Evolutionary conservation across 2,113 vertebrate genomes (phyloP).

Genomic region (Leucopternis melanops): DNA sequence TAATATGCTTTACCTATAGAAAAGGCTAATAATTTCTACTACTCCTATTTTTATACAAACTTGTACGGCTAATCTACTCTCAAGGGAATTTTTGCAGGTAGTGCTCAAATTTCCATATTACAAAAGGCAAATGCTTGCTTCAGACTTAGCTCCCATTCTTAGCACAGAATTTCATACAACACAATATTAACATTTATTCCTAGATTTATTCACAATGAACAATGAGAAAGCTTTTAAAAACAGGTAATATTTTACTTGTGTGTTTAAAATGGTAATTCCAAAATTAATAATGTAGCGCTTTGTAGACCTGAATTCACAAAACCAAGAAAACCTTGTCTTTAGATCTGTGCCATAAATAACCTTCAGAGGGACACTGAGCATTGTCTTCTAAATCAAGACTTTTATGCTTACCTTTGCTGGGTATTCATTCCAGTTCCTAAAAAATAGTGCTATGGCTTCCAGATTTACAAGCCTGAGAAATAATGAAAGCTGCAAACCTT

Average conservation of each 20-base stretch:
- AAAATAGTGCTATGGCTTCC: neutral
- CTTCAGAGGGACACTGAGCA: neutral
- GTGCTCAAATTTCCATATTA: neutral
- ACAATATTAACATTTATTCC: neutral
- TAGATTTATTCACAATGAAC: neutral
- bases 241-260: neutral
- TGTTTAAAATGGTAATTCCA: neutral
- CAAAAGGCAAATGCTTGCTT: neutral
- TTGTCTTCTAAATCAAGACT: neutral
- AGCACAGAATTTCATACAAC: neutral
- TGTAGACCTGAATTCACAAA: neutral
- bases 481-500: slow-evolving; percentile 17
- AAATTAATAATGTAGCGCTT: neutral
- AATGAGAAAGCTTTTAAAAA: neutral
- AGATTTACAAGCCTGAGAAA: slow-evolving; percentile 10
- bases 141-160: neutral
- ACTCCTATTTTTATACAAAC: neutral
- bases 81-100: neutral
- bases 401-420: neutral
- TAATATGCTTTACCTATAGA: neutral
- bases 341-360: neutral
- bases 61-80: neutral
- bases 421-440: neutral
- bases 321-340: neutral
- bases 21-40: neutral